Percentiles rank a stretch among this genome's conserved stretches.
Conservation (phyloP, 2,888 invertebrate genomes). For the Tromatobia lineatoria region DNA sequence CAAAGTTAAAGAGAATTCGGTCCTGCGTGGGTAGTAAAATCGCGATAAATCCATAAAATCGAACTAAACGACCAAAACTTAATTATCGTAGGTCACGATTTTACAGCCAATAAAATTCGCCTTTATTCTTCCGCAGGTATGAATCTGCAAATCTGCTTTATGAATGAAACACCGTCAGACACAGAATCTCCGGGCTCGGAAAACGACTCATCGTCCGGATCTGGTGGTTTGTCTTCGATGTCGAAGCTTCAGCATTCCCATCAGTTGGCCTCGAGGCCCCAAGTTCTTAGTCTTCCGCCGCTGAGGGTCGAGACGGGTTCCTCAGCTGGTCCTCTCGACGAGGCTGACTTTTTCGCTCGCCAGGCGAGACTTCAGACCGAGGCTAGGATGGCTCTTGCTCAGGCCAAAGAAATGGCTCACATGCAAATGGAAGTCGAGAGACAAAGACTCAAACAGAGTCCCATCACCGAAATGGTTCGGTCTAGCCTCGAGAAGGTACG, state of each 20-base stretch:
- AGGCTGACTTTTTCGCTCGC: slow-evolving; percentile 93
- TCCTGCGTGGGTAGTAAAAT: too few species aligned
- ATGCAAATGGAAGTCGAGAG: slow-evolving; percentile 95
- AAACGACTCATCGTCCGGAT: slow-evolving; percentile 86
- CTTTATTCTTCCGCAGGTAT: slow-evolving; percentile 88
- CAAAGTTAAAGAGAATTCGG: too few species aligned
- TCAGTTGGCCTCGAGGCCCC: slow-evolving; percentile 76
- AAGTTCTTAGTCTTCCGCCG: slow-evolving; percentile 82
- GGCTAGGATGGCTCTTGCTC: slow-evolving; percentile 94
- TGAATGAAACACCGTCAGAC: slow-evolving; percentile 96
- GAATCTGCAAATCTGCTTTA: slow-evolving; percentile 98
- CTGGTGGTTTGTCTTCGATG: slow-evolving; percentile 69
- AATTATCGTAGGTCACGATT: neutral
- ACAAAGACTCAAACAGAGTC: slow-evolving; percentile 91
- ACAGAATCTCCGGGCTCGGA: slow-evolving; percentile 93
- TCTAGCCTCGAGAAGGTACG: slow-evolving; percentile 91
- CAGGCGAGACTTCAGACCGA: slow-evolving; percentile 94
- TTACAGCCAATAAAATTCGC: neutral
- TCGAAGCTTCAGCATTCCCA: slow-evolving; percentile 67
- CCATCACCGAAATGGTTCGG: slow-evolving; percentile 95
- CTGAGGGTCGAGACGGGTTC: slow-evolving; percentile 79
- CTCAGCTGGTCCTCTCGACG: slow-evolving; percentile 85
- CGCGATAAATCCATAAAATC: too few species aligned
- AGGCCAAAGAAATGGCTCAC: slow-evolving; percentile 96
- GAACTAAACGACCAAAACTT: neutral